Evolutionary conservation across 2,888 invertebrate species (phyloP), one percentile per base, ranked within the genome.

Genomic region (Chironomus riparius): DNA sequence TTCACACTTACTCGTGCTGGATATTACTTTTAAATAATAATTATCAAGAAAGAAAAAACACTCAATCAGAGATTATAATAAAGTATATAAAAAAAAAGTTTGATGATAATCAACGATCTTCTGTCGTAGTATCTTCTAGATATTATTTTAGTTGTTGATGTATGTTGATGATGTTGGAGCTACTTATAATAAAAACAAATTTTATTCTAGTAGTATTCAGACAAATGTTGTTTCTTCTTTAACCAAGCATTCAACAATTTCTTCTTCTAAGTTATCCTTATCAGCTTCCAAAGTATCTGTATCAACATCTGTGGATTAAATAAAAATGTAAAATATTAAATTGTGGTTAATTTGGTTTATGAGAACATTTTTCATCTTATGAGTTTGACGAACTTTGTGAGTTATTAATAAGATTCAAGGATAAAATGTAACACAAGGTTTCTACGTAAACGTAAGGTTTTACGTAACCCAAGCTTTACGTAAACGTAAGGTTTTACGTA

Each of bases 171-270:
- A n/a, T 56, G 56, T 56, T 56, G 28, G 28, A 28, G 56, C 56
- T 56, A 18, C 56, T 56, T 15, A 56, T 56, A 7, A 56, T 56
- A 56, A 18, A 18, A 56, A 18, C 18, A 56, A 18, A 56, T 15
- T n/a, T 56, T 56, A 18, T 56, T 50, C 80, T 91, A 93, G 87
- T 93, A 21, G 13, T 24, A 24, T 22, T 93, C 82, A 93, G 87
- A 56, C 18, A 80, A 90, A 85, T 21, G 90, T 91, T 81, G 89
- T 88, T 88, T 97, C 97, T 87, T 97, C 96, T 88, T 97, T 97
- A 83, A 97, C 90, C 88, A 98, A 94, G 91, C 97, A 97, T 91
- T 98, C 97, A 81, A 98, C 92, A 82, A 92, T 88, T 87, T 98
- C 97, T 83, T 97, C 97, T 83, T 96, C 95, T 81, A 95, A 90